Base-by-base conservation (phyloP, 2,797 vertebrate genomes). In the Falco concolor region DNA sequence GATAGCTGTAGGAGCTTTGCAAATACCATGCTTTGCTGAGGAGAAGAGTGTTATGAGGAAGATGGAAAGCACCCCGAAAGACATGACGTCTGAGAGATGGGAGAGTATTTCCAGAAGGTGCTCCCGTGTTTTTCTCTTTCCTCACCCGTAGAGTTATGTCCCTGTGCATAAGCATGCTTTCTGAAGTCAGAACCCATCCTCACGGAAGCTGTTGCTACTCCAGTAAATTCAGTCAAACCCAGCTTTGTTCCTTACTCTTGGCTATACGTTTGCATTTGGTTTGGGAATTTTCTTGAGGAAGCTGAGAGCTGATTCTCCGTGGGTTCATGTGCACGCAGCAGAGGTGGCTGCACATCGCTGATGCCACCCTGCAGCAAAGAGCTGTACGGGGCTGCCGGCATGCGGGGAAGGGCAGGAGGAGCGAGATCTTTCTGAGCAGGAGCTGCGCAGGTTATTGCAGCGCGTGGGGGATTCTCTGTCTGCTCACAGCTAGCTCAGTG, bases 271-370 rank as follows among this genome's bases (percentile, higher is more conserved):
- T 57, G 13, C 13, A 0, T 40, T 67, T 2, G n/a, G 15, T 24
- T 84, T 13, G 59, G 52, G 47, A 1, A 54, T 67, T 86, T 54
- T 40, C 27, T 24, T 15, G 61, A 7, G 52, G 61, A 36, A 47
- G 6, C 2, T 1, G 28, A 14, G 80, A 50, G 69, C 45, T 5
- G 77, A 4, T 57, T 53, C 38, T 10, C 30, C 1, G 7, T 4
- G 25, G 27, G 32, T 12, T 93, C 9, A 1, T 0, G 0, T 4
- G 34, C 57, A 2, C 0, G 32, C 28, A 2, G 52, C 0, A 7
- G 59, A 25, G 52, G n/a, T 1, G 17, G 10, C 54, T 21, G 74
- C 6, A 17, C 42, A 15, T 32, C 2, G 0, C 9, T 6, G 0
- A 3, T 0, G 56, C 36, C 1, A 4, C 60, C 68, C 38, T 6